A percentile compares a stretch with the other conserved stretches of the same genome.
Evolutionary conservation across 2,797 vertebrate genomes (phyloP).

Genomic region (Artibeus jamaicensis): DNA sequence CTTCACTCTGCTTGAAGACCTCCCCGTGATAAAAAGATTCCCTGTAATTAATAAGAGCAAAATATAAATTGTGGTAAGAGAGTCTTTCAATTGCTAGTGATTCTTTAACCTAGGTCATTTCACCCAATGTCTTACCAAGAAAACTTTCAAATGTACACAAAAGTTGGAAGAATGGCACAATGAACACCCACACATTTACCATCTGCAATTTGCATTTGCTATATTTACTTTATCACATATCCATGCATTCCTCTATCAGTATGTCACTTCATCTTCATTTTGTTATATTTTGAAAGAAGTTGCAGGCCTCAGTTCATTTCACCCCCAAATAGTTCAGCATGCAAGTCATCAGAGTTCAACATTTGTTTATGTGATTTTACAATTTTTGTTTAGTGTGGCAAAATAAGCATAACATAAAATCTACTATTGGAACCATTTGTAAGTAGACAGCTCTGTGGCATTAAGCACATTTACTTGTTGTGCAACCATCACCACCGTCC

Average conservation of each 20-base stretch:
- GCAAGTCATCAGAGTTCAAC: not conserved
- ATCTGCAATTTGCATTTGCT: not conserved
- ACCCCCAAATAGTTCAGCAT: not conserved
- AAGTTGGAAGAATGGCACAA: not conserved
- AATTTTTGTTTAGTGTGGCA: not conserved
- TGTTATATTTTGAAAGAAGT: not conserved
- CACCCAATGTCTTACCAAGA: not conserved
- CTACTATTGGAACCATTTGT: not conserved
- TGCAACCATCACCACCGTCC: not conserved
- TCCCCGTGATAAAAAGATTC: conserved; percentile 42
- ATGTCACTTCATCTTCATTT: not conserved
- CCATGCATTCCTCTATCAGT: not conserved
- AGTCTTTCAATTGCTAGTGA: not conserved
- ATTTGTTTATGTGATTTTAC: not conserved
- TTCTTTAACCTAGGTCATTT: not conserved
- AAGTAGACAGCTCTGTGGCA: not conserved
- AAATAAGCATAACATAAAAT: not conserved
- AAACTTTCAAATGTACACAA: not conserved
- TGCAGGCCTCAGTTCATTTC: not conserved
- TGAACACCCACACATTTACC: not conserved
- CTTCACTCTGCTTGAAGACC: conserved; percentile 31
- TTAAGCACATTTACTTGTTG: not conserved
- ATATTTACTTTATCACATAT: not conserved
- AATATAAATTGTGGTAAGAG: conserved; percentile 22
- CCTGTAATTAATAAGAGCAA: conserved; percentile 48